Percentiles rank a stretch among this genome's conserved stretches.
Evolutionary conservation across 2,113 vertebrate species (phyloP).

Genomic region (Chionodraco myersi): DNA sequence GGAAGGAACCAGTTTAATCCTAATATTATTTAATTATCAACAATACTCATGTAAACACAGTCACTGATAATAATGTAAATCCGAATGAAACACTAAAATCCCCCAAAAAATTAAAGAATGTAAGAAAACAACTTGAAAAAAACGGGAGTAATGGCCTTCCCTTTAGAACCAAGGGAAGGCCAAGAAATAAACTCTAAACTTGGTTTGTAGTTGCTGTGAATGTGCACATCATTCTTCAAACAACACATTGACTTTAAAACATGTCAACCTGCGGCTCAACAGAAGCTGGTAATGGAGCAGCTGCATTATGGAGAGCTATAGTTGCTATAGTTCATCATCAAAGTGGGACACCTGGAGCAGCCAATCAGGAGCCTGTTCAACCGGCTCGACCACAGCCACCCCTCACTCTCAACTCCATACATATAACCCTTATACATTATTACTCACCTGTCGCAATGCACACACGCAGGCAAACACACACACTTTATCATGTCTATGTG

Average conservation of each 20-base stretch:
- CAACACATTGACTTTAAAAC: not conserved
- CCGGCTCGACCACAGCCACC: conserved; percentile 40
- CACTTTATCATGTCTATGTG: conserved; percentile 53
- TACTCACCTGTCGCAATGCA: conserved; percentile 16
- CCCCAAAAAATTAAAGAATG: no score
- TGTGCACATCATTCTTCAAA: conserved; percentile 1
- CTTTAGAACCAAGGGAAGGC: no score
- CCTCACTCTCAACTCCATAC: conserved; percentile 1
- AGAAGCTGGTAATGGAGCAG: conserved; percentile 23
- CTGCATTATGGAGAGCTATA: conserved; percentile 4
- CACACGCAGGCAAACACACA: conserved; percentile 18
- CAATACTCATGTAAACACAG: not conserved
- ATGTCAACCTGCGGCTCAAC: conserved; percentile 9
- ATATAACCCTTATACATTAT: conserved; percentile 43
- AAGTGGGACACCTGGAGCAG: not conserved
- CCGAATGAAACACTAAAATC: no score
- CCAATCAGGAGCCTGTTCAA: conserved; percentile 52
- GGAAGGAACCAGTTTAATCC: not conserved
- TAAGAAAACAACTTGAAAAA: not conserved
- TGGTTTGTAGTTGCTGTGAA: not conserved
- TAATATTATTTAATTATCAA: not conserved
- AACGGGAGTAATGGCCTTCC: not conserved
- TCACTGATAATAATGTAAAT: not conserved
- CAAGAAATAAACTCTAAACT: not conserved
- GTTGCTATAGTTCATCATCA: conserved; percentile 1